Conservation (phyloP, 2,888 invertebrate species). For the Ormyrus thymus region DNA sequence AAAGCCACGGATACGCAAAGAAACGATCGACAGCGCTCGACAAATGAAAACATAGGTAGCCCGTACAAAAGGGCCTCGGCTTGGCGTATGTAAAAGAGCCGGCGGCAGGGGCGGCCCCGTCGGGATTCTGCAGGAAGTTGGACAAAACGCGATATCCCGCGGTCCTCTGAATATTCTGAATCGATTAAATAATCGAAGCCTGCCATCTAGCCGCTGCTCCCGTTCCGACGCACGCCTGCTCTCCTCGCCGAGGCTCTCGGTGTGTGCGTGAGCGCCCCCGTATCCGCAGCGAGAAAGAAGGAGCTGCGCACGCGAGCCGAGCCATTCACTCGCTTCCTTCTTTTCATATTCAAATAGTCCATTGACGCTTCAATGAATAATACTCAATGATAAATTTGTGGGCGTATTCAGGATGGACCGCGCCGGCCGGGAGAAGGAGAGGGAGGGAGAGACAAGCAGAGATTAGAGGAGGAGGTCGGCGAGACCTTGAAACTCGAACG, state of each 20-base stretch:
- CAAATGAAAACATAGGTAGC: slow-evolving; percentile 15
- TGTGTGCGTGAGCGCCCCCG: background rate
- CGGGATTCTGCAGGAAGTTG: slow-evolving; percentile 72
- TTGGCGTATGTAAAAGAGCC: slow-evolving; percentile 51
- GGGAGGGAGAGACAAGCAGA: slow-evolving; percentile 52
- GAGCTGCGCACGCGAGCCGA: slow-evolving; percentile 37
- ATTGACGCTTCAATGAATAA: slow-evolving; percentile 75
- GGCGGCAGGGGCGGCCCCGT: slow-evolving; percentile 51
- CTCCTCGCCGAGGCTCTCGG: background rate
- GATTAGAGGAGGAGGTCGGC: slow-evolving; percentile 43
- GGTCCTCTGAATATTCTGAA: slow-evolving; percentile 72
- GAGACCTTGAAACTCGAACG: slow-evolving; percentile 55
- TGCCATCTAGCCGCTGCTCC: slow-evolving; percentile 66
- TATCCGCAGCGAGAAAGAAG: slow-evolving; percentile 2
- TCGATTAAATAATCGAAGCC: slow-evolving; percentile 75
- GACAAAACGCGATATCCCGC: slow-evolving; percentile 70
- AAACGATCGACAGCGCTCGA: slow-evolving; percentile 40
- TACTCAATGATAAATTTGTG: slow-evolving; percentile 75
- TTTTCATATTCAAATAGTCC: slow-evolving; percentile 75
- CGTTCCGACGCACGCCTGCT: slow-evolving; percentile 2
- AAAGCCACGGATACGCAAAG: slow-evolving; percentile 18
- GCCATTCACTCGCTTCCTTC: slow-evolving; percentile 71
- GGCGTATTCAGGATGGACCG: slow-evolving; percentile 74
- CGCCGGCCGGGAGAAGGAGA: slow-evolving; percentile 53
- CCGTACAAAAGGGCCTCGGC: slow-evolving; percentile 3